A percentile compares a stretch with the other conserved stretches of the same genome.
These are phyloP conservation scores for Blennius ocellaris DNA, from an alignment of 2,113 vertebrate genomes.

Conservation along the genomic window DNA sequence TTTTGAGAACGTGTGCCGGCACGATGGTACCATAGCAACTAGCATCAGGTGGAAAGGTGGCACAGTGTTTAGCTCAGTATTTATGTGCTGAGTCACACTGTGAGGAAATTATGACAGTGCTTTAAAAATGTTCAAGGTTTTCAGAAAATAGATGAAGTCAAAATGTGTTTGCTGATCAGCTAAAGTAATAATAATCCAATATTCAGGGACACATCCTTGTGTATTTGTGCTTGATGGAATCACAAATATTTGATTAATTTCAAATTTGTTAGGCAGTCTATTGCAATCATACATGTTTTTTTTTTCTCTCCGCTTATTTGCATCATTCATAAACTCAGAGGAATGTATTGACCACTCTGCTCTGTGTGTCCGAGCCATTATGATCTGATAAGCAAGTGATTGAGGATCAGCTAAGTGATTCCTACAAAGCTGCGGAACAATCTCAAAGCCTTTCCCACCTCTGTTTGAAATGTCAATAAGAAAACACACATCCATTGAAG, in stretches of 20 bases:
- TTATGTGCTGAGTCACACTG: slow-evolving; percentile 62
- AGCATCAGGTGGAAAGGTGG: slow-evolving; percentile 51
- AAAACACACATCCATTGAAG: neutral
- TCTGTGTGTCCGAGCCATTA: neutral
- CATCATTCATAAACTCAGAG: too few relatives aligned
- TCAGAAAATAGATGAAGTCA: neutral
- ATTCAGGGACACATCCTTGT: too few relatives aligned
- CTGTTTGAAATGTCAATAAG: neutral
- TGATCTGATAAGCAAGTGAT: neutral
- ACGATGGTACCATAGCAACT: slow-evolving; percentile 63
- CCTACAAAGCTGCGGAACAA: neutral
- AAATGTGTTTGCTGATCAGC: neutral
- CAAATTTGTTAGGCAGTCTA: too few relatives aligned
- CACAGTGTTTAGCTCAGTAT: slow-evolving; percentile 23
- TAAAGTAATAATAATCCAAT: neutral
- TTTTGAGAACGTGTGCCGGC: slow-evolving; percentile 44
- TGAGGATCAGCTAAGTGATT: neutral
- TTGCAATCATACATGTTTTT: too few relatives aligned
- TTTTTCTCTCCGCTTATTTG: too few relatives aligned
- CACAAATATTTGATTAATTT: too few relatives aligned
- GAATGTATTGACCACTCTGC: neutral
- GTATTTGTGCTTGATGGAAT: too few relatives aligned
- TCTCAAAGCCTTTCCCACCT: neutral
- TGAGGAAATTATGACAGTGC: slow-evolving; percentile 10
- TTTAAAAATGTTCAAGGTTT: neutral